Conservation (phyloP, 2,113 vertebrate species). For the Probosciger aterrimus region DNA sequence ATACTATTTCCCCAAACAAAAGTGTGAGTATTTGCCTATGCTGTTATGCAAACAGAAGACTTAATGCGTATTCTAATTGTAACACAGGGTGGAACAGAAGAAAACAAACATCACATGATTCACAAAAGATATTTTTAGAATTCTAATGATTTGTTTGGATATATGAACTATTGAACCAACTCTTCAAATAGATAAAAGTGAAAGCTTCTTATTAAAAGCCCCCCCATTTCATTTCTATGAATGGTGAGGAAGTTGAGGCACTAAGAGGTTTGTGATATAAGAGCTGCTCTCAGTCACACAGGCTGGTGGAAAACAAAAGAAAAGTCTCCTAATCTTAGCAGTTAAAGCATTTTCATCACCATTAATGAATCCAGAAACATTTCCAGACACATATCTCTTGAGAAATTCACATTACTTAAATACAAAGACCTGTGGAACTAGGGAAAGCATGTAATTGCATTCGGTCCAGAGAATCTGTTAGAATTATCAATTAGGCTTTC, state of each 20-base stretch:
- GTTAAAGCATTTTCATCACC: background rate
- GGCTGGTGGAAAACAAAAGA: background rate
- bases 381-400: background rate
- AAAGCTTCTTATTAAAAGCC: background rate
- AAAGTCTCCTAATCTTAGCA: background rate
- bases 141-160: background rate
- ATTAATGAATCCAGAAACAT: background rate
- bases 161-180: background rate
- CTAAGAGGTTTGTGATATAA: background rate
- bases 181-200: background rate
- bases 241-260: background rate
- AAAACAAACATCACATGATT: background rate
- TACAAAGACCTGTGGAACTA: background rate
- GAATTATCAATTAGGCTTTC: background rate
- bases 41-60: background rate
- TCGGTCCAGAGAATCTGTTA: background rate
- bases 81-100: background rate
- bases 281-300: background rate
- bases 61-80: constrained; percentile 1
- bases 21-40: constrained; percentile 4
- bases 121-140: background rate
- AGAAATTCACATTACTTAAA: background rate
- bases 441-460: background rate
- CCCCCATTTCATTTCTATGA: background rate
- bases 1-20: background rate